Conservation (phyloP, 2,113 vertebrate genomes). For the Orycteropus afer region DNA sequence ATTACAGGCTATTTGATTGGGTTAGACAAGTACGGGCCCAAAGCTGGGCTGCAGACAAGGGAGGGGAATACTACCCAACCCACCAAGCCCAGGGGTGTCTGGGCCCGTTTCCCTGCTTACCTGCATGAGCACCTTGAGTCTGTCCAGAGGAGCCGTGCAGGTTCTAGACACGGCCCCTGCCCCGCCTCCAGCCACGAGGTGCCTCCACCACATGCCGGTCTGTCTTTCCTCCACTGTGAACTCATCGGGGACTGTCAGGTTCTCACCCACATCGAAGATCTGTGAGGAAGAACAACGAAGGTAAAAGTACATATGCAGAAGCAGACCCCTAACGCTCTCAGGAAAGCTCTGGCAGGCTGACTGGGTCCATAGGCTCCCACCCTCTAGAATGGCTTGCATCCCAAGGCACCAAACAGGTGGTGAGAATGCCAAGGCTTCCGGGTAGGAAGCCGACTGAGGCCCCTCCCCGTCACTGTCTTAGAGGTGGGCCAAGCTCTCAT, state of each 20-base stretch:
- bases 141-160: slow-evolving; percentile 96
- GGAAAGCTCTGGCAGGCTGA: neutral
- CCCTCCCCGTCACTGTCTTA: neutral
- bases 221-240: slow-evolving; percentile 97
- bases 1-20: neutral
- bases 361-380: neutral
- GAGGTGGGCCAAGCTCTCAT: neutral
- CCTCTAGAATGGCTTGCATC: neutral
- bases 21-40: neutral
- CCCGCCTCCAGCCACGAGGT: slow-evolving; percentile 96
- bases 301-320: neutral
- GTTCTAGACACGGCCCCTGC: slow-evolving; percentile 96
- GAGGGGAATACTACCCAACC: neutral
- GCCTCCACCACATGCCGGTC: slow-evolving; percentile 97
- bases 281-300: slow-evolving; percentile 75
- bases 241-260: slow-evolving; percentile 95
- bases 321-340: neutral
- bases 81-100: rapidly evolving
- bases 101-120: slow-evolving; percentile 78
- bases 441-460: neutral
- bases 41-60: neutral
- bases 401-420: neutral
- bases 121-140: slow-evolving; percentile 99
- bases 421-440: neutral
- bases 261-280: slow-evolving; percentile 98